Conservation (phyloP, 92 coral and sea anemone genomes). For the Epizoanthus stellaris region DNA sequence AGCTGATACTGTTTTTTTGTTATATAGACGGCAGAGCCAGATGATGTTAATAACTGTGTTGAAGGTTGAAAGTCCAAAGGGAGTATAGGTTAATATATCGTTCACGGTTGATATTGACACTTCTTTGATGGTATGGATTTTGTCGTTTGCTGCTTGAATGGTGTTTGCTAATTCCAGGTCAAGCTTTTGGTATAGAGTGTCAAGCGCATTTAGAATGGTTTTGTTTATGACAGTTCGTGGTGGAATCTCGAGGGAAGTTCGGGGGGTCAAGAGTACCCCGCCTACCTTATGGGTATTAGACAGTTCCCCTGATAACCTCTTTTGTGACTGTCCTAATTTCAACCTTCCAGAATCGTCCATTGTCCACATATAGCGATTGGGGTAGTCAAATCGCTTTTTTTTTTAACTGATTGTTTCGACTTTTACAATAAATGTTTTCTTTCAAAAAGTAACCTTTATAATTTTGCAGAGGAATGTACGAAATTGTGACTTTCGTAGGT, state of each 20-base stretch:
- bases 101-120: not conserved
- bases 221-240: slow-evolving; percentile 13
- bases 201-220: slow-evolving; percentile 32
- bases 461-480: too few species aligned
- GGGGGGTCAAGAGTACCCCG: too few species aligned
- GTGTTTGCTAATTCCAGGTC: slow-evolving; percentile 10
- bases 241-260: not conserved
- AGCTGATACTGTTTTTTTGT: not conserved
- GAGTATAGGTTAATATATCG: not conserved
- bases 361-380: too few species aligned
- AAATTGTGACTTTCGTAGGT: too few species aligned
- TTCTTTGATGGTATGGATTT: slow-evolving; percentile 1
- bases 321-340: too few species aligned
- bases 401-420: too few species aligned
- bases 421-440: too few species aligned
- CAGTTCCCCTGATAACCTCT: too few species aligned
- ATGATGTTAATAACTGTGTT: not conserved
- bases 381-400: too few species aligned
- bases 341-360: too few species aligned
- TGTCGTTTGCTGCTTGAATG: not conserved
- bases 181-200: not conserved
- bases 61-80: not conserved
- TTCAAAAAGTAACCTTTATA: too few species aligned
- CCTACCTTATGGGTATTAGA: too few species aligned
- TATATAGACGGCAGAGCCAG: not conserved